These are phyloP conservation scores for Potamilus streckersoni DNA, from an alignment of 1,140 invertebrate species.

Conservation along the genomic window DNA sequence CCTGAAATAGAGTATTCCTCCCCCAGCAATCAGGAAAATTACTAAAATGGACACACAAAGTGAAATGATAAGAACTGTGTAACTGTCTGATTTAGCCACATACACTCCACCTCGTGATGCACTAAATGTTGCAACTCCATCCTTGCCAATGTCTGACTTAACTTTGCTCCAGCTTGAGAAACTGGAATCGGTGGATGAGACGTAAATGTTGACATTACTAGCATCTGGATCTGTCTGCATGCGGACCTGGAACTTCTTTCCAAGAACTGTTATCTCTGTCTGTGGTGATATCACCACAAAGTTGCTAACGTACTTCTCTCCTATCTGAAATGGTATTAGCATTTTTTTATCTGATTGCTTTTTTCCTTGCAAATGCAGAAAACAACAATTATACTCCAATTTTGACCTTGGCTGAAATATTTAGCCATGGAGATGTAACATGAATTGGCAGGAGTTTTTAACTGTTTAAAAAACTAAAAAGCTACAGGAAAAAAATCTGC, in stretches of 20 bases:
- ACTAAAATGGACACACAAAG: conserved; percentile 43
- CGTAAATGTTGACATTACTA: conserved; percentile 45
- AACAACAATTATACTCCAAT: neutral
- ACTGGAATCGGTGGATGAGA: conserved; percentile 33
- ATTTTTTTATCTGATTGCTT: neutral
- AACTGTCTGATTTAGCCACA: conserved; percentile 41
- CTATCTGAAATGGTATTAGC: conserved; percentile 45
- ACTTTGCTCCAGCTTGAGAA: conserved; percentile 54
- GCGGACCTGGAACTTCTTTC: conserved; percentile 37
- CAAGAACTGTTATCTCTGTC: conserved; percentile 26
- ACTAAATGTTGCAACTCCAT: conserved; percentile 46
- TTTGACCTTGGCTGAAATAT: neutral
- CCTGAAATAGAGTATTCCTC: conserved; percentile 50
- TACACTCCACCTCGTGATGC: conserved; percentile 54
- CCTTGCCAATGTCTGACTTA: conserved; percentile 37
- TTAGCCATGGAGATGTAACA: neutral
- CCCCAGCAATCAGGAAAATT: conserved; percentile 47
- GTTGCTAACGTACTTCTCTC: conserved; percentile 59
- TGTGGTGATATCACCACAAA: conserved; percentile 55
- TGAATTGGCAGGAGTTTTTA: no score
- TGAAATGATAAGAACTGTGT: conserved; percentile 49
- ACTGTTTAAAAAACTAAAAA: no score
- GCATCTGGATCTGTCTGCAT: conserved; percentile 38
- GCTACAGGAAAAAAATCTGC: no score
- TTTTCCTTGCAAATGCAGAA: neutral